These are phyloP conservation scores for Eupsilia transversa DNA, from an alignment of 2,888 invertebrate genomes.

Conservation along the genomic window DNA sequence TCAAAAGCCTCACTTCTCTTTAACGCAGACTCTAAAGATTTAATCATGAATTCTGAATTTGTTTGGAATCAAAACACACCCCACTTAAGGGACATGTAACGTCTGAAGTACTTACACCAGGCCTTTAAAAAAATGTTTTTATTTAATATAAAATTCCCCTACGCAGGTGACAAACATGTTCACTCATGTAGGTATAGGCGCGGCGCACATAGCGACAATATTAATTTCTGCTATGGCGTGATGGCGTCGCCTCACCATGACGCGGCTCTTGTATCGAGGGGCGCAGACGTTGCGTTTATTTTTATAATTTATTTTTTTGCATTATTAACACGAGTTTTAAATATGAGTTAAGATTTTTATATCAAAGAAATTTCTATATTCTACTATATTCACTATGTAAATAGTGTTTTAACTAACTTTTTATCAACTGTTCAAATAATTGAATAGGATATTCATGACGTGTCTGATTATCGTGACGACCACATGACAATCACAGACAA, in stretches of 20 bases:
- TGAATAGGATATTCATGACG: neutral
- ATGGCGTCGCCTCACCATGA: conserved; percentile 51
- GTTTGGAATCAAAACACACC: neutral
- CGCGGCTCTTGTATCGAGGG: neutral
- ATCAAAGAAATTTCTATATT: neutral
- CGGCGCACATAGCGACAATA: conserved; percentile 37
- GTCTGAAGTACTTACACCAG: no score
- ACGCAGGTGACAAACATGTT: conserved; percentile 10
- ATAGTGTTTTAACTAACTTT: neutral
- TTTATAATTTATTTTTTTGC: neutral
- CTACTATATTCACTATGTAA: neutral
- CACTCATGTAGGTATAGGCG: neutral
- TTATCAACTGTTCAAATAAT: no score
- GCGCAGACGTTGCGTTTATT: conserved; percentile 12
- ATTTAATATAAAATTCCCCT: conserved; percentile 15
- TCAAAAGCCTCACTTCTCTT: neutral
- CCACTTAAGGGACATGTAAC: conserved; percentile 1
- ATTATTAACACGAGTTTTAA: neutral
- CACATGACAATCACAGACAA: neutral
- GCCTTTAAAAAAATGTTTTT: neutral
- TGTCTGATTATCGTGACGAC: neutral
- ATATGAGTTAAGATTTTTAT: neutral
- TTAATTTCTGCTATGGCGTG: conserved; percentile 61
- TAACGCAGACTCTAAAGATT: neutral
- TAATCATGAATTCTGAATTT: neutral